phyloP scores from a whole-genome alignment of 2,113 vertebrate species.

The Rousettus leschenaultii region DNA sequence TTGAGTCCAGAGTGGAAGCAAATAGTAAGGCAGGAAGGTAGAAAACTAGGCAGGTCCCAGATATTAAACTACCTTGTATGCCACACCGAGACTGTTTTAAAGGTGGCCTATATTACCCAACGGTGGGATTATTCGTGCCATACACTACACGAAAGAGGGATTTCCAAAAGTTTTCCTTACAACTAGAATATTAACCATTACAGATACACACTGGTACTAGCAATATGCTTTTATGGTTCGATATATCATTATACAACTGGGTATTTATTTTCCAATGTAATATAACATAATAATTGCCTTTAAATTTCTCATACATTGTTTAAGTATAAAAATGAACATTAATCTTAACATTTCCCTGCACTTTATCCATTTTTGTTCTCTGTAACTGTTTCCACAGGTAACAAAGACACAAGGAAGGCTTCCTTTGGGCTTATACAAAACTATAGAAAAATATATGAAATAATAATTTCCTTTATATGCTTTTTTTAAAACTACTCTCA shows the following conservation, averaged over 20 bases:
- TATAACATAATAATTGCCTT: not conserved
- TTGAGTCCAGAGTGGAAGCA: not conserved
- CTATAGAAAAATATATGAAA: not conserved
- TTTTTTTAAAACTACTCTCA: not conserved
- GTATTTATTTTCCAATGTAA: not conserved
- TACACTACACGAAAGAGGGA: not conserved
- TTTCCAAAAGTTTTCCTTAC: not conserved
- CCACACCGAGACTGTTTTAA: not conserved
- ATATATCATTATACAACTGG: not conserved
- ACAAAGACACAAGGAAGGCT: not conserved
- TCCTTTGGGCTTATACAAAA: not conserved
- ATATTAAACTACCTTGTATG: not conserved
- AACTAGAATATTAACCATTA: not conserved
- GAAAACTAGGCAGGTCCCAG: not conserved
- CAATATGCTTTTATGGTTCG: not conserved
- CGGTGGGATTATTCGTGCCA: not conserved
- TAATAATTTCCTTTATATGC: not conserved
- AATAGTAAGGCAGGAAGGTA: not conserved
- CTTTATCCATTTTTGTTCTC: not conserved
- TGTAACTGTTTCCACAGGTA: not conserved
- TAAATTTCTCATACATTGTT: not conserved
- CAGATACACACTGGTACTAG: not conserved
- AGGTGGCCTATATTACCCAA: not conserved
- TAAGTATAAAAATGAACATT: not conserved
- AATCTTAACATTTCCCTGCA: not conserved